These are phyloP conservation scores for Phalacrocorax carbo DNA, from an alignment of 2,113 vertebrate species.

Conservation along the genomic window DNA sequence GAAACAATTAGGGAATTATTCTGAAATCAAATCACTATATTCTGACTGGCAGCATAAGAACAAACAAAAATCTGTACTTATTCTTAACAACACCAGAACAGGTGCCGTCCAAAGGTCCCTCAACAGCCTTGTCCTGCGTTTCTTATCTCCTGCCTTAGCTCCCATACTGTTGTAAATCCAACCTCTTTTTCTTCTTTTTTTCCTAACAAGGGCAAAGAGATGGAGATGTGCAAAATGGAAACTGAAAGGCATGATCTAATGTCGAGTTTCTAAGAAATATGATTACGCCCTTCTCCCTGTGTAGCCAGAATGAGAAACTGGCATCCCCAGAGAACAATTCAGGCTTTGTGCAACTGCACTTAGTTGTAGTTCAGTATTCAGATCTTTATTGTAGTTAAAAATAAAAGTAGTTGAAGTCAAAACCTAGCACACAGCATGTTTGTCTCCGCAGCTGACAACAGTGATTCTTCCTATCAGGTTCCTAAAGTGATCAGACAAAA, in stretches of 20 bases:
- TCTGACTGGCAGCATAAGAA: not conserved
- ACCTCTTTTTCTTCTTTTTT: not conserved
- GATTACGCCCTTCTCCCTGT: not conserved
- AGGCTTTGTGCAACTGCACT: not conserved
- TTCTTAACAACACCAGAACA: not conserved
- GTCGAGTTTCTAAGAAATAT: not conserved
- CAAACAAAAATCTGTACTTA: not conserved
- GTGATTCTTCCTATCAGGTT: not conserved
- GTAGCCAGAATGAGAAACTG: not conserved
- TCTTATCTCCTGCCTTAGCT: not conserved
- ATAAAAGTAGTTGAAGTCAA: not conserved
- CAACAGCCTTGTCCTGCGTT: not conserved
- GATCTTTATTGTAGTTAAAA: not conserved
- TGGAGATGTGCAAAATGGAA: not conserved
- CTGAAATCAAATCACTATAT: slow-evolving; percentile 10
- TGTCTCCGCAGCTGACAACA: not conserved
- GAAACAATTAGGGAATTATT: slow-evolving; percentile 33
- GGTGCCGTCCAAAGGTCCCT: not conserved
- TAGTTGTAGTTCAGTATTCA: not conserved
- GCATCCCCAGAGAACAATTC: not conserved
- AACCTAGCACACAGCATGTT: not conserved
- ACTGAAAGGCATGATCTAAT: not conserved
- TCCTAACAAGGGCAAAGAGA: not conserved
- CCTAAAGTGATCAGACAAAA: not conserved
- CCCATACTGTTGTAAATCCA: not conserved